Base-by-base conservation (phyloP, 92 coral and sea anemone species). In the Zoanthus sociatus region DNA sequence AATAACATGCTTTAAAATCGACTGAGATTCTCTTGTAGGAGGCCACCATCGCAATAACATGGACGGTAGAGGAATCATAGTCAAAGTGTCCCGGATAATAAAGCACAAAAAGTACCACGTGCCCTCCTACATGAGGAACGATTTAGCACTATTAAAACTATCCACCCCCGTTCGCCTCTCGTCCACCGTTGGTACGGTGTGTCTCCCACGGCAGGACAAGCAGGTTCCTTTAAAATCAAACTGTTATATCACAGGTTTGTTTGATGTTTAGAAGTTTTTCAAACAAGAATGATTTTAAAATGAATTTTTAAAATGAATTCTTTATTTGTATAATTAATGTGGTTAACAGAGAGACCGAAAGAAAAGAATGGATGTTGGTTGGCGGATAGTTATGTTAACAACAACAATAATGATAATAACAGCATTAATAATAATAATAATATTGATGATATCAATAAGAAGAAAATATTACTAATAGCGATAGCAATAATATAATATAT, bases 61-160 rank as follows among this genome's bases (percentile, higher is more conserved):
- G 46, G 85, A 81, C 46, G 74, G 45, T 18, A 47, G 44, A 13
- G 85, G 85, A 5, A 81, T 55, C 11, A 45, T 81, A 9, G 85
- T 81, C 12, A 81, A 81, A 4, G 85, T 81, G 85, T 18, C 85
- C 30, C 55, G 85, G 46, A 81, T 81, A 7, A 66, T 81, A 21
- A 81, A 81, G 64, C 85, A 81, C 73, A 45, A 81, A 18, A 45
- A 21, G 85, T 81, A 81, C 37, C 85, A 81, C 45, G 56, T 44
- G 6, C 85, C 85, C 7, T 64, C 75, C 61, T 81, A 81, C 20
- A 81, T 81, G 85, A 46, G 73, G 37, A 81, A 81, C 61, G 85
- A 81, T 37, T 5, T 81, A 44, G 85, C 85, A 13, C 85, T 81
- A 32, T 9, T 81, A 44, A 48, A 66, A 20, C 75, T 81, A 12